Evolutionary conservation across 2,113 vertebrate genomes (phyloP), one percentile per base, ranked within the genome.

Genomic region (Chaetops frenatus): DNA sequence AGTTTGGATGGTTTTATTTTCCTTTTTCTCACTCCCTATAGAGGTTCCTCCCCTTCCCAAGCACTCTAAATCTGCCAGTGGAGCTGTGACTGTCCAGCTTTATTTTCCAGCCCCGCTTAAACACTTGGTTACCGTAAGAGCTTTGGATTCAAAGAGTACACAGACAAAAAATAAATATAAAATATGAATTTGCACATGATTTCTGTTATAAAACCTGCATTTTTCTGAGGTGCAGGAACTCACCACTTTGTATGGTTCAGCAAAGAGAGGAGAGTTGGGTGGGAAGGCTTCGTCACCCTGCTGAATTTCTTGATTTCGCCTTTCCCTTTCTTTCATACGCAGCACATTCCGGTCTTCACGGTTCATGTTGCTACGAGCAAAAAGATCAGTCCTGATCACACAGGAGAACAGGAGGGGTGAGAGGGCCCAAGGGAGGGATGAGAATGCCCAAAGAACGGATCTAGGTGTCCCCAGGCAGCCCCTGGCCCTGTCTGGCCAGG

Each of bases 331-430:
- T 99, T 99, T 99, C 99, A 99, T 99, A 98, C 99, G 99, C 98
- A 99, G 99, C 98, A 99, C 99, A 99, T 99, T 99, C 98, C 99
- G 99, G 98, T 99, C 99, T 98, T 99, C 99, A 99, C 99, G 99
- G 99, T 99, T 99, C 99, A 99, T 99, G 99, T 99, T 99, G 99
- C 99, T 99, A 96, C 69, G 80, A 98, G 98, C 72, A 98, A 95
- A 98, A 96, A 97, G 3, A 77, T 5, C 56, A 94, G 95, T 81
- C 96, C 95, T 95, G 66, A 95, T 95, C 84, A 98, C 57, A 94
- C 33, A 93, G 74, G 78, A 92, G n/a, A 76, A 35, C 3, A 77
- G 36, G 36, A 77, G 62, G 36, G 62, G 51, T 10, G 72, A 10
- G 11, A 74, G 25, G 24, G 51, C 35, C 24, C 60, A 35, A 10